Conservation (phyloP, 2,888 invertebrate genomes). For the Cremastinae sp. region DNA sequence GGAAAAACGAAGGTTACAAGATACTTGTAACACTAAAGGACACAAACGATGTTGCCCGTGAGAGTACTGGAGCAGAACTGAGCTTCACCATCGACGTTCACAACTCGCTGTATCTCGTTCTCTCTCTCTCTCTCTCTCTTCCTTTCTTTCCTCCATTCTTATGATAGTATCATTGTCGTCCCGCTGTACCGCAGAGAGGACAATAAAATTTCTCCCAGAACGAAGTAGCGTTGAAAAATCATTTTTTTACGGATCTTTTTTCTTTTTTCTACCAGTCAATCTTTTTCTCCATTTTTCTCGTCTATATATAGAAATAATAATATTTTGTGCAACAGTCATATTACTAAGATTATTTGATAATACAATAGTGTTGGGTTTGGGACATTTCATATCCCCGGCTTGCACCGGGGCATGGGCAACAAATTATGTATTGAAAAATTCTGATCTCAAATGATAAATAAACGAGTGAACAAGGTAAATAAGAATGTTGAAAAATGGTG, state of each 20-base stretch:
- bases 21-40: slow-evolving; percentile 16
- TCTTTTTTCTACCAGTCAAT: background rate
- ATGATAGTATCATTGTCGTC: slow-evolving; percentile 8
- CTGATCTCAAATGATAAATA: no score
- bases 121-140: slow-evolving; percentile 26
- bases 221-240: no score
- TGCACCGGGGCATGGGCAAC: no score
- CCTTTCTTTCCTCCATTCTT: slow-evolving; percentile 14
- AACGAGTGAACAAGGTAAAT: no score
- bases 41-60: slow-evolving; percentile 70
- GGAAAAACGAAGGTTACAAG: no score
- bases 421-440: no score
- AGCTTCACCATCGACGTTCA: slow-evolving; percentile 68
- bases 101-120: slow-evolving; percentile 23
- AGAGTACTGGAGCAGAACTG: slow-evolving; percentile 76
- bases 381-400: no score
- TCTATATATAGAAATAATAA: no score
- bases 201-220: slow-evolving; percentile 63
- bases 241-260: background rate
- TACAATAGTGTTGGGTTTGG: no score
- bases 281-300: no score
- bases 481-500: background rate
- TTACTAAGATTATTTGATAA: no score
- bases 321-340: no score
- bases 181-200: slow-evolving; percentile 52